These are phyloP conservation scores for Tenodera sinensis DNA, from an alignment of 2,888 invertebrate species.

Conservation along the genomic window DNA sequence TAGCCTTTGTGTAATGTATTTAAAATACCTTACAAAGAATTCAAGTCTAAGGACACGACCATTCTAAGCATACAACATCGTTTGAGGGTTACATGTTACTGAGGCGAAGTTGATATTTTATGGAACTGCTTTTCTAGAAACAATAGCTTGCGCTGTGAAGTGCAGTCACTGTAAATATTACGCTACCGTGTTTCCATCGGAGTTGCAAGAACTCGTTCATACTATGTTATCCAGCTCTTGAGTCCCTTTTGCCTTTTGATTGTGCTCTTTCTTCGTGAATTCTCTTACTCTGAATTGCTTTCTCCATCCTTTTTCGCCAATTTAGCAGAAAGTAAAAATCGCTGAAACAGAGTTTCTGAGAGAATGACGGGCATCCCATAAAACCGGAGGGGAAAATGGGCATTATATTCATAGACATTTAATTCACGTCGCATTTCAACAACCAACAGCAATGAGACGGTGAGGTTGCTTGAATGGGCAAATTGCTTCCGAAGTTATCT, in stretches of 20 bases:
- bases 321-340: neutral
- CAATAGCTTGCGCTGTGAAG: no score
- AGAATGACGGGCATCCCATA: constrained; percentile 19
- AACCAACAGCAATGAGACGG: neutral
- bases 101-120: neutral
- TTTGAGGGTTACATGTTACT: no score
- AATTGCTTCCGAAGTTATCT: no score
- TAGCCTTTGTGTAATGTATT: no score
- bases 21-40: no score
- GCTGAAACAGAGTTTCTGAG: neutral
- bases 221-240: neutral
- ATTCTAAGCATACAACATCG: no score
- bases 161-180: no score
- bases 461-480: no score
- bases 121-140: neutral
- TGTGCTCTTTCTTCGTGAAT: neutral
- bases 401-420: constrained; percentile 26
- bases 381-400: constrained; percentile 22
- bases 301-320: neutral
- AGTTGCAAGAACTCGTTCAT: neutral
- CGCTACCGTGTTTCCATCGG: no score
- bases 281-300: neutral
- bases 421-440: constrained; percentile 20
- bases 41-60: no score
- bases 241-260: neutral